Base-by-base conservation (phyloP, 64 coral and sea anemone species). In the Stichodactyla mertensii region DNA sequence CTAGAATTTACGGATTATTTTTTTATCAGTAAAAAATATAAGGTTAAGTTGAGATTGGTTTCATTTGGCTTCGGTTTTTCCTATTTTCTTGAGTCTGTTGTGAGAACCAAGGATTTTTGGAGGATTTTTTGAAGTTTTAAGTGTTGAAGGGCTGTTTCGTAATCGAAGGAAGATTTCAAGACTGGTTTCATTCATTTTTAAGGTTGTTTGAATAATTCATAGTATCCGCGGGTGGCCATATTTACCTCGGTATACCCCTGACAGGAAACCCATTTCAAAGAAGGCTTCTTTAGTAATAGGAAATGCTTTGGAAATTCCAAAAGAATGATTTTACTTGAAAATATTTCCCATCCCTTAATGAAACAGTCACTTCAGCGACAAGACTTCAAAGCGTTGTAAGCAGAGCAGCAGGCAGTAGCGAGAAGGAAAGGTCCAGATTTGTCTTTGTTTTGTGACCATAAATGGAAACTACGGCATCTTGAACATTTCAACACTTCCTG, bases 401-500 rank as follows among this genome's bases (percentile, higher is more conserved):
- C 62, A 66, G 62, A 66, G 9, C 5, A 61, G 14, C 18, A 61
- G 59, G 36, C 36, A 31, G 28, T 61, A 61, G 58, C 58, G 9
- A 61, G 13, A 12, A 61, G 13, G 16, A 12, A 16, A 66, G 18
- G 22, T n/a, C 22, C 57, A 66, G 3, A 66, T 64, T 6, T n/a
- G 62, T 12, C 69, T 71, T 71, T 71, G 18, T 23, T 23, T 71
- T 31, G 24, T 81, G n/a, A 81, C 78, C 78, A 19, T 81, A 81
- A 81, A 81, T 81, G 78, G 78, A 81, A 55, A 81, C 9, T 19
- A 81, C 36, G 20, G 16, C 51, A 85, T 85, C 23, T 56, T 24
- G 45, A 52, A 55, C 56, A 85, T 85, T 61, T 81, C 53, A 54
- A 55, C 60, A 55, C 83, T 85, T 85, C 83, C 83, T 85, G 83